Percentiles rank a stretch among this genome's conserved stretches.
Conservation (phyloP, 37 sponge, comb jelly and placozoan species). For the Halichondria panicea region DNA sequence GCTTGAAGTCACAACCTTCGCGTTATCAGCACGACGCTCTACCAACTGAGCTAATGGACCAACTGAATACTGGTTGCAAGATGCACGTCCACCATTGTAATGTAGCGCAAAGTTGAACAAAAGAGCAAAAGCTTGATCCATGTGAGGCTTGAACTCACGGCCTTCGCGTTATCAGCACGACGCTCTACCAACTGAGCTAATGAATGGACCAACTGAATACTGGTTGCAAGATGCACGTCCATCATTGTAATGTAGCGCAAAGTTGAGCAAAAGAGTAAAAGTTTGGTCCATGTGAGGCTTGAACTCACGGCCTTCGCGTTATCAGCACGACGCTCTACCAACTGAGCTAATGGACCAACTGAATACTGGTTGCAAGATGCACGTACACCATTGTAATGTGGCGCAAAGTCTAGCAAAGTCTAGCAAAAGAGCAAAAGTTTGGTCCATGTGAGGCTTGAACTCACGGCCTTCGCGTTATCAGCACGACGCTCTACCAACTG, state of each 20-base stretch:
- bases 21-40: constrained; percentile 56
- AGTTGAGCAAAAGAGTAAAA: not conserved
- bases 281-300: constrained; percentile 39
- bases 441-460: constrained; percentile 45
- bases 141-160: constrained; percentile 50
- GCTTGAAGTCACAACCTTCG: constrained; percentile 47
- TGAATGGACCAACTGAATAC: constrained; percentile 7
- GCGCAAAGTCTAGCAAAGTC: too few species aligned
- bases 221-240: too few species aligned
- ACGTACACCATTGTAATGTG: too few species aligned
- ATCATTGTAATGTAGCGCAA: too few species aligned
- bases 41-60: constrained; percentile 44
- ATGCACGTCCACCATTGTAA: too few species aligned
- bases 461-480: constrained; percentile 52
- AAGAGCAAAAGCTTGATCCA: constrained; percentile 9
- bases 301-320: constrained; percentile 48
- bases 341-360: constrained; percentile 33
- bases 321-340: too few species aligned
- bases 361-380: too few species aligned
- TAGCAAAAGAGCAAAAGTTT: not conserved
- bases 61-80: too few species aligned
- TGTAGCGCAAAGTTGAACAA: too few species aligned
- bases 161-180: constrained; percentile 52
- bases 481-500: constrained; percentile 54
- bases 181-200: constrained; percentile 55